These are phyloP conservation scores for Griposia aprilina DNA, from an alignment of 2,888 invertebrate genomes.

Conservation along the genomic window DNA sequence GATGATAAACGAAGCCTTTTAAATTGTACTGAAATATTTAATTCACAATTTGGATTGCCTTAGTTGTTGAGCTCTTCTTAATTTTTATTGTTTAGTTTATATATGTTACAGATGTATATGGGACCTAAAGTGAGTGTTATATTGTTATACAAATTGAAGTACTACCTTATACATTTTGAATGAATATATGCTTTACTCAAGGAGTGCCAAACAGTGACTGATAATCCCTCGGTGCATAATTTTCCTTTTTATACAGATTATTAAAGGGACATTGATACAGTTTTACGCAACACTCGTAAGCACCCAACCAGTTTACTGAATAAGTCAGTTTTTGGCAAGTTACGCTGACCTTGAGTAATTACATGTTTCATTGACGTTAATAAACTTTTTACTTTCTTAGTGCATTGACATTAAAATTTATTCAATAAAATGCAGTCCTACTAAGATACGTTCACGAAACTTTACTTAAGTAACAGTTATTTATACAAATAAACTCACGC, in stretches of 20 bases:
- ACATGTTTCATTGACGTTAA: neutral
- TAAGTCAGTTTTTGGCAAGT: slow-evolving; percentile 19
- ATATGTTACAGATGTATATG: no score
- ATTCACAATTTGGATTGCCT: neutral
- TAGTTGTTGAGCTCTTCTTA: neutral
- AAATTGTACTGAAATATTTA: neutral
- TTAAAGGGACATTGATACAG: slow-evolving; percentile 16
- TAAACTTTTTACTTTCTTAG: neutral
- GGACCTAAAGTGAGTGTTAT: neutral
- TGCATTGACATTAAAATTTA: slow-evolving; percentile 9
- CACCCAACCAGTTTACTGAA: slow-evolving; percentile 1
- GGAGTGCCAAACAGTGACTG: slow-evolving; percentile 33
- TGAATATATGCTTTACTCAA: slow-evolving; percentile 7
- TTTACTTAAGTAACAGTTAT: no score
- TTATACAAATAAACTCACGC: no score
- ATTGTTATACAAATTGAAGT: neutral
- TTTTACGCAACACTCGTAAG: slow-evolving; percentile 22
- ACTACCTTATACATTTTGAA: slow-evolving; percentile 59
- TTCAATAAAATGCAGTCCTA: neutral
- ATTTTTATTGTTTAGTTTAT: neutral
- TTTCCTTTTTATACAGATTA: slow-evolving; percentile 49
- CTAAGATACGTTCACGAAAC: no score
- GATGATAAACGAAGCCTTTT: neutral
- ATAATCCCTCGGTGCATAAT: slow-evolving; percentile 25
- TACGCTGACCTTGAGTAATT: slow-evolving; percentile 10